Percentiles rank a stretch among this genome's conserved stretches.
phyloP scores from a whole-genome alignment of 2,888 invertebrate species.

The Atethmia centrago region DNA sequence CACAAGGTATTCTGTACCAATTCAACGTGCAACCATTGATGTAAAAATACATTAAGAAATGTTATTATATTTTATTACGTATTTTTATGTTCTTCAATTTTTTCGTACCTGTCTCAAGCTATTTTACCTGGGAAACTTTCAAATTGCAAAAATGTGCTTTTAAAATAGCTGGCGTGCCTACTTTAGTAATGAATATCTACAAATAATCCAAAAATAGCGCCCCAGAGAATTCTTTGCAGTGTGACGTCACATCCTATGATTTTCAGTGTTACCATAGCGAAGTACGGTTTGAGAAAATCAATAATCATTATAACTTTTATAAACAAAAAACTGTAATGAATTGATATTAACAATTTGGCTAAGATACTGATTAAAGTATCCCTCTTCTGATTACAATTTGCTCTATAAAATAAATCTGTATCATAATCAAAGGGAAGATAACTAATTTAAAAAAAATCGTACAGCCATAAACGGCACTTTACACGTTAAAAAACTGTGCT shows the following conservation, averaged over 20 bases:
- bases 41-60: neutral
- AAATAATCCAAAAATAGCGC: constrained; percentile 89
- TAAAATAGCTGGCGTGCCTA: constrained; percentile 85
- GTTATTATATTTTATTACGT: too few species aligned
- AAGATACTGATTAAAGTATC: constrained; percentile 25
- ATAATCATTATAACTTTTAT: constrained; percentile 48
- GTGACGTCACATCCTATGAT: constrained; percentile 82
- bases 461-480: constrained; percentile 57
- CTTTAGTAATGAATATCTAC: constrained; percentile 79
- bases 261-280: constrained; percentile 73
- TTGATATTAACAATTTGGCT: constrained; percentile 18
- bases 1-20: neutral
- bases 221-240: constrained; percentile 71
- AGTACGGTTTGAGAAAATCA: constrained; percentile 52
- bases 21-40: neutral
- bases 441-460: constrained; percentile 49
- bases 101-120: neutral
- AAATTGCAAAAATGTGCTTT: constrained; percentile 88
- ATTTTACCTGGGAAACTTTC: constrained; percentile 84
- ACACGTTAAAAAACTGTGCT: constrained; percentile 60
- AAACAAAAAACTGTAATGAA: constrained; percentile 31
- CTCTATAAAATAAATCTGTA: neutral
- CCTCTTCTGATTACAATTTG: neutral
- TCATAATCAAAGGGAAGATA: constrained; percentile 19
- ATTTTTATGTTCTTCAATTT: neutral